Base-by-base conservation (phyloP, 2,888 invertebrate genomes). In the Netelia virgata region DNA sequence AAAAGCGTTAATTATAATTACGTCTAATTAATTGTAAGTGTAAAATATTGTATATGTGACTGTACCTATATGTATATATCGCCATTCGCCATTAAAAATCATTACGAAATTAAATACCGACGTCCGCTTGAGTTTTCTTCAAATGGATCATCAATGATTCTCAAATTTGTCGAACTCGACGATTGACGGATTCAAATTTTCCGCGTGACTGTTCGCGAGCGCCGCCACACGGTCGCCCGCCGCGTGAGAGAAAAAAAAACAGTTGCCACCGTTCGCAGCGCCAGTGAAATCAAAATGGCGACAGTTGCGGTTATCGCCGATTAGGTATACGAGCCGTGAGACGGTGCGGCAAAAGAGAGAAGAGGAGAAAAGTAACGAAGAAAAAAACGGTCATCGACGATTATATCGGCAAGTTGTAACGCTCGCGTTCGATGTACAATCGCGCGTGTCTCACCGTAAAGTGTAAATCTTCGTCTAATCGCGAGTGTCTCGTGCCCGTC, bases 21-120 rank as follows among this genome's bases (percentile, higher is more conserved):
- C 80, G 61, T 79, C 81, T 86, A 68, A 72, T 81, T 83, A 77
- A 89, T 87, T 91, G 87, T 92, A 87, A 87, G 89, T 92, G 91
- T 88, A 89, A 88, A 84, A 90, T 89, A 90, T 87, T 92, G 91
- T 91, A 92, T 89, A 92, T 91, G 89, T 89, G 88, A 90, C 85
- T 91, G 92, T 91, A 91, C 90, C 88, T 91, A 91, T 87, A 86
- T 91, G 90, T 91, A 91, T 90, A 91, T 91, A 91, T 57, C 64
- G 85, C 73, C 80, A 89, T 89, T 89, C 87, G 83, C 88, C 87
- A 90, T 91, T 90, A 88, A 89, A 85, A 86, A 86, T 86, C 82
- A 88, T 89, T 88, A 75, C 76, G 43, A 64, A 84, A 82, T 66
- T 61, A 28, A 61, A 74, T 14, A 61, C 61, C 41, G n/a, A 59